Evolutionary conservation across 1,140 invertebrate species (phyloP).

Genomic region (Aporrectodea caliginosa): DNA sequence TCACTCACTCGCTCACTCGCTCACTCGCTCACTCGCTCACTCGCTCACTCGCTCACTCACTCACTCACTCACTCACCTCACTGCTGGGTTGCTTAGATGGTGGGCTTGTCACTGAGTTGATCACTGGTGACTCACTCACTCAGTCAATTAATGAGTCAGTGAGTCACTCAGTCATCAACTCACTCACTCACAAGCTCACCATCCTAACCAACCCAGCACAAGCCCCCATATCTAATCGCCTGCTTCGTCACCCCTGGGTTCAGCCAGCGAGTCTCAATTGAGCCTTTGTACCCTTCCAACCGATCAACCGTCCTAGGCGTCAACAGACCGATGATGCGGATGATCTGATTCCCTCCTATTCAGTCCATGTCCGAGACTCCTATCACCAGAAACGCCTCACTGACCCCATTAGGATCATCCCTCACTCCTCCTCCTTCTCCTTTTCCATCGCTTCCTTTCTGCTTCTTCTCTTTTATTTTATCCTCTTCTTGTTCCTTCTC

Average conservation of each 20-base stretch:
- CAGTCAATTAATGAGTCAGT: slow-evolving; percentile 7
- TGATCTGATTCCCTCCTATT: too few relatives aligned
- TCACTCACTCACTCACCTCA: slow-evolving; percentile 35
- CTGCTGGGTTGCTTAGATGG: neutral
- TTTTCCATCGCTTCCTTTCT: too few relatives aligned
- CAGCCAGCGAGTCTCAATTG: neutral
- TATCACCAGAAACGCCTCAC: too few relatives aligned
- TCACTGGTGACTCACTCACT: slow-evolving; percentile 16
- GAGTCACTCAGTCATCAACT: neutral
- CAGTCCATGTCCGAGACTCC: too few relatives aligned
- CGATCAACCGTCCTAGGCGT: too few relatives aligned
- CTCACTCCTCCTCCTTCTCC: too few relatives aligned
- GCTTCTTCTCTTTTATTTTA: too few relatives aligned
- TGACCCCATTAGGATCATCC: too few relatives aligned
- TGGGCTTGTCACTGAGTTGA: neutral
- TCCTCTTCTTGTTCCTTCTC: too few relatives aligned
- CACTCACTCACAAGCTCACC: slow-evolving; percentile 9
- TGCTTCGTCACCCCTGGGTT: neutral
- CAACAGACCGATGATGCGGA: too few relatives aligned
- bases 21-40: slow-evolving; percentile 23
- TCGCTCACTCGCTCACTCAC: too few relatives aligned
- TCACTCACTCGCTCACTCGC: slow-evolving; percentile 25
- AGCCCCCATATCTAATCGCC: slow-evolving; percentile 38
- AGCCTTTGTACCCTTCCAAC: too few relatives aligned
- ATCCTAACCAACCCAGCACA: neutral